These are phyloP conservation scores for Chionoecetes opilio DNA, from an alignment of 1,140 invertebrate species.

Conservation along the genomic window DNA sequence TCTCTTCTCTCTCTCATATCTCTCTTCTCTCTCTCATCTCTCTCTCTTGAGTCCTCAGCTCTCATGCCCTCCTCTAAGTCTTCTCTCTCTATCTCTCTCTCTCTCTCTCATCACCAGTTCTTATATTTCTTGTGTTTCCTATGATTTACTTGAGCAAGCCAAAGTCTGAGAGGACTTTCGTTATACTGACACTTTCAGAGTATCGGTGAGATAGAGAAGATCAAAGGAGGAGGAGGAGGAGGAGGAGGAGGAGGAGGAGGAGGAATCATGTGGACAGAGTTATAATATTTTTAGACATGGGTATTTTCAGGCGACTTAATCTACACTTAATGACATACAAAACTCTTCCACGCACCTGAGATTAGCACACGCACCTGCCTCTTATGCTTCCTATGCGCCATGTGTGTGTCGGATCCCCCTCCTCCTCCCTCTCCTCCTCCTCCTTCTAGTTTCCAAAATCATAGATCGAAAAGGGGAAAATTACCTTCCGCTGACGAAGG, in stretches of 20 bases:
- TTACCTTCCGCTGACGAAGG: neutral
- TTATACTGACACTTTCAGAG: no score
- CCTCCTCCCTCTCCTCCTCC: neutral
- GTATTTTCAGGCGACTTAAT: neutral
- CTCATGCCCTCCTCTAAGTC: neutral
- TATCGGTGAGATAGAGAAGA: neutral
- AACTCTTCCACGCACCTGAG: neutral
- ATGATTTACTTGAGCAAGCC: no score
- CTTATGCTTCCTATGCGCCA: neutral
- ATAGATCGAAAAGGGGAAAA: no score
- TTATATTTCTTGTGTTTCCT: no score
- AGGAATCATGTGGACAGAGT: neutral
- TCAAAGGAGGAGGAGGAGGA: neutral
- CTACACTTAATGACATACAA: neutral
- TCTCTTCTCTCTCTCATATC: neutral
- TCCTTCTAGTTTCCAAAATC: neutral
- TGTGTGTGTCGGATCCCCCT: neutral
- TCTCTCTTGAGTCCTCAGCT: neutral
- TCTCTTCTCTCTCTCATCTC: neutral
- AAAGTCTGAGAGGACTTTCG: no score
- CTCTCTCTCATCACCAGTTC: no score
- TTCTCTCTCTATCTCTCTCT: neutral
- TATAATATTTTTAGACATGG: no score
- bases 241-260: slow-evolving; percentile 25
- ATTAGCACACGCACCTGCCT: slow-evolving; percentile 19